These are phyloP conservation scores for Apotomis turbidana DNA, from an alignment of 2,888 invertebrate genomes.

Conservation along the genomic window DNA sequence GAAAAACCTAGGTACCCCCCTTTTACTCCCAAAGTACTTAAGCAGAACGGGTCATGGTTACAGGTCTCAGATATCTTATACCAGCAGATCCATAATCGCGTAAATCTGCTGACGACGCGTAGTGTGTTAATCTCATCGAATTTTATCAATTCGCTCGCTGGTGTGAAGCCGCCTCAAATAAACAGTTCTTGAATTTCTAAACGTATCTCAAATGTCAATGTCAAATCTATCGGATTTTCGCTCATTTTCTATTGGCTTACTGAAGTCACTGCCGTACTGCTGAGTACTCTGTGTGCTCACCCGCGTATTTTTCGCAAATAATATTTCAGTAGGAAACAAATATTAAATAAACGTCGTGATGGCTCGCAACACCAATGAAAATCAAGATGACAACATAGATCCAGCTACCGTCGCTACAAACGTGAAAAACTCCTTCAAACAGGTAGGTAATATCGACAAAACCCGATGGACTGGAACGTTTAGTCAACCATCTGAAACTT, in stretches of 20 bases:
- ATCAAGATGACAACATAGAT: conserved; percentile 66
- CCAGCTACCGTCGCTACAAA: conserved; percentile 66
- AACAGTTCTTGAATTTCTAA: conserved; percentile 12
- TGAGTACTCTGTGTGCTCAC: background rate
- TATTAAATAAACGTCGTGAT: conserved; percentile 45
- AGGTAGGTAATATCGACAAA: conserved; percentile 53
- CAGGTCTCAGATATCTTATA: no score
- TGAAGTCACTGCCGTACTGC: no score
- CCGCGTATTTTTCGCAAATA: conserved; percentile 13
- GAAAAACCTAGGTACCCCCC: no score
- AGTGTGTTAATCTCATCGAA: no score
- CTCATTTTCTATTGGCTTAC: background rate
- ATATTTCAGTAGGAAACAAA: conserved; percentile 11
- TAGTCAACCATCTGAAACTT: conserved; percentile 17
- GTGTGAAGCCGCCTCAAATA: no score
- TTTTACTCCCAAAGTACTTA: no score
- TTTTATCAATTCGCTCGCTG: no score
- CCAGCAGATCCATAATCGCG: no score
- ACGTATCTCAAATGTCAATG: conserved; percentile 31
- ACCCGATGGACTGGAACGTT: conserved; percentile 18
- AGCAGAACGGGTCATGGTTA: no score
- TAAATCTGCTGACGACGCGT: no score
- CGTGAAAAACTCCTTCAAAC: conserved; percentile 66
- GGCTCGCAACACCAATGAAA: conserved; percentile 67
- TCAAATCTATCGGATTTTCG: conserved; percentile 9